Conservation (phyloP, 2,888 invertebrate species). For the Rotaria macrura region DNA sequence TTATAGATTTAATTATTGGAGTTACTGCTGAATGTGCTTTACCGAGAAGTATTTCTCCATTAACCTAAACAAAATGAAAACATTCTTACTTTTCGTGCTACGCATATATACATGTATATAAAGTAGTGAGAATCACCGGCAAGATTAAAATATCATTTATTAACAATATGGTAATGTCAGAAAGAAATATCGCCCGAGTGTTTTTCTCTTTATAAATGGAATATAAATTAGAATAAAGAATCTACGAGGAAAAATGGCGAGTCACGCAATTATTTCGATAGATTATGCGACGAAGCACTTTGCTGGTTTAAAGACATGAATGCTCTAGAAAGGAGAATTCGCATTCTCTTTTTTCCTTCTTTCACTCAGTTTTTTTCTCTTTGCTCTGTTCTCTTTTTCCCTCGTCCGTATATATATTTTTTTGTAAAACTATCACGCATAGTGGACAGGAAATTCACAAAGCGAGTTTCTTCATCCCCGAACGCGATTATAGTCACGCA, state of each 20-base stretch:
- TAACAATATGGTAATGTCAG: background rate
- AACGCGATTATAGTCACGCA: background rate
- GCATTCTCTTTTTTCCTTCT: background rate
- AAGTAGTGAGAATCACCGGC: too few species aligned
- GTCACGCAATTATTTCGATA: slow-evolving; percentile 3
- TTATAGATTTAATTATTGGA: slow-evolving; percentile 28
- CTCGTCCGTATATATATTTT: background rate
- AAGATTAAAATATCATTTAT: background rate
- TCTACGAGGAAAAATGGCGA: background rate
- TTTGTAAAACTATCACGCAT: background rate
- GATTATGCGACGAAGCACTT: background rate
- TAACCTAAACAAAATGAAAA: background rate
- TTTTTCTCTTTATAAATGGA: background rate
- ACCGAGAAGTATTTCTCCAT: slow-evolving; percentile 28
- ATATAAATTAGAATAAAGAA: background rate
- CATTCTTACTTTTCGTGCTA: background rate
- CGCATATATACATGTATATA: background rate
- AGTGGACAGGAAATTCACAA: background rate
- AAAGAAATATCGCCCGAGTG: background rate
- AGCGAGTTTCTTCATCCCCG: background rate
- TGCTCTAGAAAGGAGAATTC: background rate
- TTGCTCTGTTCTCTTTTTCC: background rate
- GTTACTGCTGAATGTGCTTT: slow-evolving; percentile 29
- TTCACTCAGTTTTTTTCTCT: background rate
- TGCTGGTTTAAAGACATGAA: background rate